Base-by-base conservation (phyloP, 2,113 vertebrate species). In the Phalacrocorax brasilianus region DNA sequence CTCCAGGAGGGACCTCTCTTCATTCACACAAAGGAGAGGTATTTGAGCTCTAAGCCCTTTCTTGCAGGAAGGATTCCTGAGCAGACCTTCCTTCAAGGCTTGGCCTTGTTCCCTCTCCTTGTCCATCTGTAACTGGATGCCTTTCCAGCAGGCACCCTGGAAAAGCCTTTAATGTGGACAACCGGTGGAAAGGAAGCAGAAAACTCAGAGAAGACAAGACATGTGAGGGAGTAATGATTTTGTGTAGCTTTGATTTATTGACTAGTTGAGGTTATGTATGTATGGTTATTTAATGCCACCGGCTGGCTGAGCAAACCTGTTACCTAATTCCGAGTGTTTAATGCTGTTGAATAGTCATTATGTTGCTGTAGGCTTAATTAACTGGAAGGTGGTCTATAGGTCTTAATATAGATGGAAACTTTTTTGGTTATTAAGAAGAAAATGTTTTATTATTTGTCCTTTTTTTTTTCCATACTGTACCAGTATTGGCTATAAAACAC, bases 231-330 rank as follows among this genome's bases (percentile, higher is more conserved):
- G 58, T 70, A 96, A 85, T 58, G 74, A 89, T 87, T 96, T 93
- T 91, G 84, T 67, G 70, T 67, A 63, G 66, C 59, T 94, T 92
- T 93, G 81, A 95, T 95, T 92, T 91, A 95, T 92, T 62, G 87
- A 70, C 50, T 55, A 59, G 80, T 35, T 77, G 67, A 82, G 62
- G 59, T 85, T 73, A 77, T 30, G 47, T 73, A n/a, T 26, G 23
- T 40, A 82, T 67, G 28, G 79, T 62, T 94, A 76, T 82, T 95
- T 88, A 91, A 95, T 19, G 70, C n/a, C 66, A 65, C 62, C 88
- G 89, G 50, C 63, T 94, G 68, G 38, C 62, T 89, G 71, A 94
- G 70, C 33, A 94, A 65, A 95, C 91, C 35, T 85, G 70, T 73
- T 85, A 55, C 45, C 53, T 79, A 78, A 72, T 86, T 89, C 24